Evolutionary conservation across 1,140 invertebrate genomes (phyloP).

Genomic region (Trichogramma pretiosum): DNA sequence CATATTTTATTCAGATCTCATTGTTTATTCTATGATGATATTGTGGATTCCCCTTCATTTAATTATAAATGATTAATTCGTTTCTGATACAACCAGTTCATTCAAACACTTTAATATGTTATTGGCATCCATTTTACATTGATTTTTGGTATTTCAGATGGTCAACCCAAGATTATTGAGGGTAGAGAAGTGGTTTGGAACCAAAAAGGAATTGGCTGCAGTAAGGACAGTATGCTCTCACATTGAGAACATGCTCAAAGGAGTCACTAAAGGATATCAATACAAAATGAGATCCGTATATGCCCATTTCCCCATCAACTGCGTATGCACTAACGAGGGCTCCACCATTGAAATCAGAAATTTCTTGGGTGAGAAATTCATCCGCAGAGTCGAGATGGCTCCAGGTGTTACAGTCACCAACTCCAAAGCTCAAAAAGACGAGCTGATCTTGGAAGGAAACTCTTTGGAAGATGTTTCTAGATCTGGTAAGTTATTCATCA

Average conservation of each 20-base stretch:
- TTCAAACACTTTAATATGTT: no score
- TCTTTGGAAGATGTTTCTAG: conserved; percentile 95
- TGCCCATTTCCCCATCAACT: conserved; percentile 99
- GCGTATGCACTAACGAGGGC: conserved; percentile 88
- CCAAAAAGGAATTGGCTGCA: conserved; percentile 93
- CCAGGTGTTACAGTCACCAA: conserved; percentile 87
- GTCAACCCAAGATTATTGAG: conserved; percentile 62
- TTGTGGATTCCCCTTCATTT: conserved; percentile 45
- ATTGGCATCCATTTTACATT: no score
- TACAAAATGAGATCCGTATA: conserved; percentile 99
- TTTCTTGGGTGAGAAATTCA: conserved; percentile 97
- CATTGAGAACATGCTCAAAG: conserved; percentile 98
- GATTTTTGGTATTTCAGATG: conserved; percentile 49
- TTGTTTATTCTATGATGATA: conserved; percentile 30
- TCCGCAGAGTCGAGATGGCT: conserved; percentile 90
- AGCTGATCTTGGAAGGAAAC: conserved; percentile 95
- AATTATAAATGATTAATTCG: conserved; percentile 38
- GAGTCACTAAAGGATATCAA: conserved; percentile 88
- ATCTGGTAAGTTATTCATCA: no score
- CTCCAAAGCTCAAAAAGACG: conserved; percentile 93
- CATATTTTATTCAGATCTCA: no score
- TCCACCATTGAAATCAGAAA: conserved; percentile 93
- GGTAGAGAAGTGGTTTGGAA: conserved; percentile 99
- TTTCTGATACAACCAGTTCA: no score
- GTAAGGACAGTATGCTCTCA: conserved; percentile 97